Conservation (phyloP, 1,140 invertebrate species). For the Trichonephila clavata region DNA sequence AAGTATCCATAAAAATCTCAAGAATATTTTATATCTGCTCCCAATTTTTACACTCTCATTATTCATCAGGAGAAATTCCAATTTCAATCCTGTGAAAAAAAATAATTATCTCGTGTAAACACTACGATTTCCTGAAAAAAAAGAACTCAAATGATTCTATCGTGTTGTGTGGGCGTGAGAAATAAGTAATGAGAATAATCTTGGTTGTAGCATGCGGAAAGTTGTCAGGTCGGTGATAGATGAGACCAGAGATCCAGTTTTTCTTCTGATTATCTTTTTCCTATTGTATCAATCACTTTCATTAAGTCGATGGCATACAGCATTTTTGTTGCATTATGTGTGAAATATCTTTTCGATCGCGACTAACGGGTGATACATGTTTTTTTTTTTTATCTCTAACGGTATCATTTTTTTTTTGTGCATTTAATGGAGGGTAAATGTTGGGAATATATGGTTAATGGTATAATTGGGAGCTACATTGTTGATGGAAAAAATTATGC, state of each 20-base stretch:
- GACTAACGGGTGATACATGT: background rate
- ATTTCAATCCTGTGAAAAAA: background rate
- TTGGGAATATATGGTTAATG: background rate
- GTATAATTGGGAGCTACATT: background rate
- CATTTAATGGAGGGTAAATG: background rate
- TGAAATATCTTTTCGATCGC: slow-evolving; percentile 10
- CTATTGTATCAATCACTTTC: slow-evolving; percentile 61
- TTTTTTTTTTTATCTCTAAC: background rate
- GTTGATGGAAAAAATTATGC: background rate
- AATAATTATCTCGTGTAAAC: background rate
- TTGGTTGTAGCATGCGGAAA: background rate
- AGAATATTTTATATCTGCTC: background rate
- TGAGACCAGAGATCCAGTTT: slow-evolving; percentile 18
- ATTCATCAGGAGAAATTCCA: background rate
- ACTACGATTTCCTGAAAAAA: background rate
- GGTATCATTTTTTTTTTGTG: background rate
- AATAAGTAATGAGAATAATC: slow-evolving; percentile 46
- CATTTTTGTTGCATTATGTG: slow-evolving; percentile 48
- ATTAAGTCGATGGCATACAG: slow-evolving; percentile 52
- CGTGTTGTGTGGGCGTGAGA: background rate
- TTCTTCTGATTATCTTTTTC: slow-evolving; percentile 42
- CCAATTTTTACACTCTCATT: background rate
- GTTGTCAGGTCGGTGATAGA: slow-evolving; percentile 48
- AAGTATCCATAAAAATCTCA: background rate
- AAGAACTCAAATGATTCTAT: slow-evolving; percentile 7